Conservation (phyloP, 2,888 invertebrate genomes). For the Nephrotoma guestfalica region DNA sequence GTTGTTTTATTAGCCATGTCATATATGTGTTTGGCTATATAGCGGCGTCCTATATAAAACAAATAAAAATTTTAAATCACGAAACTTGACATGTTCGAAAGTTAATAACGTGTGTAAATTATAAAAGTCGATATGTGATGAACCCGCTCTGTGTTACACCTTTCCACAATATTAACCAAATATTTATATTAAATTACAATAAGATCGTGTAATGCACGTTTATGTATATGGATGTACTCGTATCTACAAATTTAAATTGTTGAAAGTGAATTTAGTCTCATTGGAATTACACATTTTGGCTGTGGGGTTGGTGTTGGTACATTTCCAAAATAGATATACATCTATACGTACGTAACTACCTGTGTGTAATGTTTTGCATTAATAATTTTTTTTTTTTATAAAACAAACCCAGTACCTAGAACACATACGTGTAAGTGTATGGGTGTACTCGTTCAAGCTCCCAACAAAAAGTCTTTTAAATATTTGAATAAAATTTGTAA, state of each 20-base stretch:
- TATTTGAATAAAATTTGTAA: background rate
- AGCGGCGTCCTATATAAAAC: background rate
- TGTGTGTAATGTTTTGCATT: background rate
- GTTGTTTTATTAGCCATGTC: background rate
- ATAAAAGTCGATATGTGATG: background rate
- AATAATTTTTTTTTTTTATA: background rate
- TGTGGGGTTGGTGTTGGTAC: background rate
- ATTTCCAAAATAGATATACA: background rate
- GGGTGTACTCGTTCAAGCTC: background rate
- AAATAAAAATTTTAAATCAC: background rate
- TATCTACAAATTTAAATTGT: background rate
- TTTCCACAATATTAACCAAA: background rate
- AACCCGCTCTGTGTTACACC: background rate
- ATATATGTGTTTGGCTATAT: background rate
- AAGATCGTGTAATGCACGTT: background rate
- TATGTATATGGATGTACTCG: no score
- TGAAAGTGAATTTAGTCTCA: background rate
- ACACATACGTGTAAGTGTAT: no score
- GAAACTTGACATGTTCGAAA: background rate
- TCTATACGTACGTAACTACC: background rate
- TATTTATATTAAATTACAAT: background rate
- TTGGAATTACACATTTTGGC: background rate
- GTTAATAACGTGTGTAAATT: background rate
- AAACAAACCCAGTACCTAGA: background rate
- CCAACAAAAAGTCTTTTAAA: background rate